Evolutionary conservation across 2,113 vertebrate genomes (phyloP).

Genomic region (Tyrannus savana): DNA sequence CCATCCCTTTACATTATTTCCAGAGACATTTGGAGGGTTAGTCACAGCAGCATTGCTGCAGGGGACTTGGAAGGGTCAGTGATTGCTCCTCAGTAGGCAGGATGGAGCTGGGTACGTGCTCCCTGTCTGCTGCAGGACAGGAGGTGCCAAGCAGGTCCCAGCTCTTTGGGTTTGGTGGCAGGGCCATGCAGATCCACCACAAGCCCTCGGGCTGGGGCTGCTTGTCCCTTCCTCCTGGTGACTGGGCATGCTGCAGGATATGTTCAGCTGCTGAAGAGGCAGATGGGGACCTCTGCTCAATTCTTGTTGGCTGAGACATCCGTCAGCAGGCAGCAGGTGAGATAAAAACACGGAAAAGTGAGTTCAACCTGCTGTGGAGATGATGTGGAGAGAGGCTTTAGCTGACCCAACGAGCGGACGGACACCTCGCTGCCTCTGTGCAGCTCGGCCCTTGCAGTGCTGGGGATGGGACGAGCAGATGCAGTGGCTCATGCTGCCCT

Average conservation of each 20-base stretch:
- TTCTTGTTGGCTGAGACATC: background rate
- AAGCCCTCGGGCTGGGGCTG: background rate
- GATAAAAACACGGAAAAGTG: background rate
- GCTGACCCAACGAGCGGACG: rapidly evolving
- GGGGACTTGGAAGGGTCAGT: background rate
- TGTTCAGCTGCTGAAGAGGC: background rate
- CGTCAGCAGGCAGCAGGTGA: rapidly evolving
- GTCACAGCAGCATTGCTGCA: background rate
- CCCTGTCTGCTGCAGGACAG: background rate
- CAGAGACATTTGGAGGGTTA: background rate
- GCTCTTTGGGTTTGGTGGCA: background rate
- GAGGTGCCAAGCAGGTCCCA: background rate
- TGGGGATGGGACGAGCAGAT: background rate
- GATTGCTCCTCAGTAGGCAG: background rate
- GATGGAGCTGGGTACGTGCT: background rate
- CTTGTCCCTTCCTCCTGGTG: background rate
- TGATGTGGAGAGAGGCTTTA: background rate
- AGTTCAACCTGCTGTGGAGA: background rate
- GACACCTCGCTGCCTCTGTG: background rate
- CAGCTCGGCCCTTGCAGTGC: background rate
- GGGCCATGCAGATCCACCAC: background rate
- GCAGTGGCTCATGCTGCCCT: background rate
- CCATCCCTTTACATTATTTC: background rate
- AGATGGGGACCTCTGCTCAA: background rate
- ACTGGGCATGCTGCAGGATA: background rate